These are phyloP conservation scores for Biston stratarius DNA, from an alignment of 2,888 invertebrate species.

Conservation along the genomic window DNA sequence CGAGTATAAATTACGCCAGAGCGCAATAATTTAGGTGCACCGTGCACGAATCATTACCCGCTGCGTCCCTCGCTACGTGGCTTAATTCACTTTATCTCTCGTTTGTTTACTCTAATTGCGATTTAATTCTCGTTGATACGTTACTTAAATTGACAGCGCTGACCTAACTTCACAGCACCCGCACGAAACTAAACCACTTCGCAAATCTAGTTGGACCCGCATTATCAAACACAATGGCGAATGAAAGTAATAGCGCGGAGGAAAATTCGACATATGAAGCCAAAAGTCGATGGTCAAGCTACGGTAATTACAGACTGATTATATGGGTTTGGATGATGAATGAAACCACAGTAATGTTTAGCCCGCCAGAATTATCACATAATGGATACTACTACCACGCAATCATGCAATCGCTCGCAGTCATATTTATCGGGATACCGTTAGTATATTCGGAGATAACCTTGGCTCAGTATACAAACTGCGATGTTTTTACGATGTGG, in stretches of 20 bases:
- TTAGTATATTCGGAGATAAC: constrained; percentile 77
- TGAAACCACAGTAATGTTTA: constrained; percentile 63
- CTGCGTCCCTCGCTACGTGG: constrained; percentile 72
- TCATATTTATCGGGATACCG: constrained; percentile 74
- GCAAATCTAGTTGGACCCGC: constrained; percentile 51
- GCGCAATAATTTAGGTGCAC: constrained; percentile 84
- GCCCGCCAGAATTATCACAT: constrained; percentile 66
- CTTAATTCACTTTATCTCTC: constrained; percentile 82
- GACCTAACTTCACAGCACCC: constrained; percentile 24
- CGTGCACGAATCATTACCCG: constrained; percentile 85
- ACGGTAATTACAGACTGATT: constrained; percentile 66
- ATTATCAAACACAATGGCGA: constrained; percentile 36
- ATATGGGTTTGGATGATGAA: constrained; percentile 77
- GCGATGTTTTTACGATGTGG: constrained; percentile 70
- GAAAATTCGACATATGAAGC: constrained; percentile 52
- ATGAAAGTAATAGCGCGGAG: constrained; percentile 45
- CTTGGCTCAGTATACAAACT: constrained; percentile 75
- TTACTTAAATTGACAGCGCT: constrained; percentile 49
- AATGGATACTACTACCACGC: constrained; percentile 65
- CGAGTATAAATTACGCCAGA: constrained; percentile 81
- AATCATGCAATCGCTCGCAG: constrained; percentile 55
- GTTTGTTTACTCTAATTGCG: constrained; percentile 73
- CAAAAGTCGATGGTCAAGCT: constrained; percentile 66
- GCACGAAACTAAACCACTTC: constrained; percentile 19
- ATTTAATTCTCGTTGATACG: constrained; percentile 65